Percentiles rank a stretch among this genome's conserved stretches.
These are phyloP conservation scores for Gnatocerus cornutus DNA, from an alignment of 2,888 invertebrate genomes.

Conservation along the genomic window DNA sequence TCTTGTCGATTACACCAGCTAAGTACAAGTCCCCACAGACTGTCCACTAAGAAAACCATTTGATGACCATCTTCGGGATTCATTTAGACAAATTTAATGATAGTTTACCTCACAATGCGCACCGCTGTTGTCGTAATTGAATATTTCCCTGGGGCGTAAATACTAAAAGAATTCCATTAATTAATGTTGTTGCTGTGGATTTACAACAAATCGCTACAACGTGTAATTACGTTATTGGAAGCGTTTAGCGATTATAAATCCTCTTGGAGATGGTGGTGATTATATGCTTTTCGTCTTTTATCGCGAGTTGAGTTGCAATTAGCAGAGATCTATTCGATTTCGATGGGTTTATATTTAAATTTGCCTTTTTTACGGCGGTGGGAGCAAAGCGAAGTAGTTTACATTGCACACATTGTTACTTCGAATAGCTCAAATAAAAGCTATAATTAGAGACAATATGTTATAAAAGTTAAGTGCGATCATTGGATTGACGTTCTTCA, in stretches of 20 bases:
- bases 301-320: constrained; percentile 5
- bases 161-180: constrained; percentile 31
- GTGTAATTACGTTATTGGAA: constrained; percentile 44
- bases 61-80: constrained; percentile 6
- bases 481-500: constrained; percentile 17
- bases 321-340: constrained; percentile 5
- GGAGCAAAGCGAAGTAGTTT: constrained; percentile 2
- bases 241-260: constrained; percentile 43
- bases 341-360: neutral
- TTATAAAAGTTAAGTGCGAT: constrained; percentile 32
- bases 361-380: neutral
- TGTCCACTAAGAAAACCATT: constrained; percentile 5
- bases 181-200: constrained; percentile 35
- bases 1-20: neutral
- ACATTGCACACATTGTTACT: constrained; percentile 18
- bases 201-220: constrained; percentile 42
- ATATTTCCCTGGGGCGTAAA: constrained; percentile 29
- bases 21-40: neutral
- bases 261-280: constrained; percentile 22
- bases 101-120: constrained; percentile 22
- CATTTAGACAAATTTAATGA: constrained; percentile 16
- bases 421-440: constrained; percentile 23
- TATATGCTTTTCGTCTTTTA: constrained; percentile 29
- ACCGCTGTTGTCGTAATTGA: constrained; percentile 27
- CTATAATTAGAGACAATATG: constrained; percentile 34